These are phyloP conservation scores for Aspidapion aeneum DNA, from an alignment of 2,888 invertebrate genomes.

Conservation along the genomic window DNA sequence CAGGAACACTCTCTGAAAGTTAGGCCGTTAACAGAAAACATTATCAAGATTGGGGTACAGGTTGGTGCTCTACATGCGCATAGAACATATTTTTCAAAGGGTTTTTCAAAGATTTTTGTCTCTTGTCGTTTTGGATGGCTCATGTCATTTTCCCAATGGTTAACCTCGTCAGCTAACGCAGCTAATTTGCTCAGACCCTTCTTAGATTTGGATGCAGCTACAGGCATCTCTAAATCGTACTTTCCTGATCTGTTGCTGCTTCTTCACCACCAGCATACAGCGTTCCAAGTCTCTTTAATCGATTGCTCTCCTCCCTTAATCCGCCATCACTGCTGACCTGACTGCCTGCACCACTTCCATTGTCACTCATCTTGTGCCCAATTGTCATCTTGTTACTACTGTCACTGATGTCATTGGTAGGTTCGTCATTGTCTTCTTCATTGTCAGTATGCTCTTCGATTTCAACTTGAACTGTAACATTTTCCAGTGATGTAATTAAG, in stretches of 20 bases:
- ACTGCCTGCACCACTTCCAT: slow-evolving; percentile 14
- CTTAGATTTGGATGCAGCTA: slow-evolving; percentile 22
- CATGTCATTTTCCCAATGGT: slow-evolving; percentile 85
- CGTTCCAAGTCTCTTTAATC: slow-evolving; percentile 70
- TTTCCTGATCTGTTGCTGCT: slow-evolving; percentile 37
- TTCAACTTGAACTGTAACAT: slow-evolving; percentile 61
- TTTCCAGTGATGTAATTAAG: slow-evolving; percentile 42
- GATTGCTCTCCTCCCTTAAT: slow-evolving; percentile 59
- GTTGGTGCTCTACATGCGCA: no score
- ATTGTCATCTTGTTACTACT: neutral
- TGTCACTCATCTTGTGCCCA: neutral
- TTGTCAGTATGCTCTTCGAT: slow-evolving; percentile 54
- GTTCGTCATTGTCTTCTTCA: slow-evolving; percentile 58
- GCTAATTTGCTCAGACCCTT: slow-evolving; percentile 59
- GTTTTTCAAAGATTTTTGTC: no score
- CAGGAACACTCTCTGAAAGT: no score
- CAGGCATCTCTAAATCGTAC: slow-evolving; percentile 27
- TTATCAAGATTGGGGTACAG: no score
- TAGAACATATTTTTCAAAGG: no score
- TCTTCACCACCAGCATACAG: slow-evolving; percentile 64
- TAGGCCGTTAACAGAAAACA: no score
- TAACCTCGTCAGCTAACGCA: slow-evolving; percentile 78
- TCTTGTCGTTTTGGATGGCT: no score
- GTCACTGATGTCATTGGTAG: slow-evolving; percentile 25
- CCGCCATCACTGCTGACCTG: slow-evolving; percentile 43